Percentiles rank a stretch among this genome's conserved stretches.
phyloP scores from a whole-genome alignment of 2,113 vertebrate species.

The Podocnemis expansa region DNA sequence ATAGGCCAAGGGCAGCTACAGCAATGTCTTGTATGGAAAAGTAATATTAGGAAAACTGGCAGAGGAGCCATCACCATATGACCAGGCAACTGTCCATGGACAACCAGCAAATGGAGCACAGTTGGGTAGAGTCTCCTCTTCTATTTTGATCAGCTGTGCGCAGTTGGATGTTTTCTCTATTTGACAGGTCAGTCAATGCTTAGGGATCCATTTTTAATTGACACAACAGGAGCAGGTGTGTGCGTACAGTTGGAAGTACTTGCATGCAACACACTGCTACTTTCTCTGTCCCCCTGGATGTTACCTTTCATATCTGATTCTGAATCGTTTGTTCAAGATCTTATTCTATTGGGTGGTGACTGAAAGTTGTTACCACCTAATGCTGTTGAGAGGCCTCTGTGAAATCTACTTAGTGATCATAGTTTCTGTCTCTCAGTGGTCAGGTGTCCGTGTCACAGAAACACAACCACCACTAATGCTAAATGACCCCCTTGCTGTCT shows the following conservation, averaged over 20 bases:
- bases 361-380: not conserved
- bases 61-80: not conserved
- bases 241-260: not conserved
- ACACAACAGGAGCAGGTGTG: not conserved
- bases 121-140: not conserved
- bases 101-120: not conserved
- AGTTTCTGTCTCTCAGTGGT: not conserved
- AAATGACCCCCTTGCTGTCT: not conserved
- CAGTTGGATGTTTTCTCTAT: not conserved
- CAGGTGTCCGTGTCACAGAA: not conserved
- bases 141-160: not conserved
- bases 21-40: not conserved
- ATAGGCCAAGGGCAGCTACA: not conserved
- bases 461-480: not conserved
- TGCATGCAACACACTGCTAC: not conserved
- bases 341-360: not conserved
- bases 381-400: not conserved
- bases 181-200: not conserved
- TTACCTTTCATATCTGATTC: not conserved
- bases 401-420: not conserved
- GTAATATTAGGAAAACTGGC: not conserved
- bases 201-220: not conserved
- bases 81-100: not conserved
- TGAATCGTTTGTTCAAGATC: not conserved
- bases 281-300: not conserved